A percentile compares a stretch with the other conserved stretches of the same genome.
Evolutionary conservation across 2,113 vertebrate species (phyloP).

Genomic region (Balaenoptera acutorostrata): DNA sequence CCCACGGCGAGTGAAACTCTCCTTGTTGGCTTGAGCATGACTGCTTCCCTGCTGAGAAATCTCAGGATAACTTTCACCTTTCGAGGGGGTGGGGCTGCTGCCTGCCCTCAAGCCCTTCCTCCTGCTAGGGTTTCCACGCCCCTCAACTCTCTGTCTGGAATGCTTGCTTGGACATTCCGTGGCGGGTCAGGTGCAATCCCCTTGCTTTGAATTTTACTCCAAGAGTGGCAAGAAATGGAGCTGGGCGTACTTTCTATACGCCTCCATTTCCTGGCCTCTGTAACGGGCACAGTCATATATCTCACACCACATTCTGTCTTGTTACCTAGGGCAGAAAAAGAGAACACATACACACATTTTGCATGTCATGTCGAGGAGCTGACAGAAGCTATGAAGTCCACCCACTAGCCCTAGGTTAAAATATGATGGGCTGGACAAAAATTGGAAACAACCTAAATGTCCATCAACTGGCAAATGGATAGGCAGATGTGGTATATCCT

Average conservation of each 20-base stretch:
- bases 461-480: neutral
- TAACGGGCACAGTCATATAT: rapidly evolving
- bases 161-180: neutral
- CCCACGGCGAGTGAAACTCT: neutral
- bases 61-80: neutral
- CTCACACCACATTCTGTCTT: neutral
- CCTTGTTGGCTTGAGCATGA: rapidly evolving
- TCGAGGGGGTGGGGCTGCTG: neutral
- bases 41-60: neutral
- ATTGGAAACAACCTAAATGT: neutral
- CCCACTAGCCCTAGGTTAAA: neutral
- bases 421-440: neutral
- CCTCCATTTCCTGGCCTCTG: neutral
- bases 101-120: neutral
- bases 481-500: neutral
- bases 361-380: neutral
- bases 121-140: neutral
- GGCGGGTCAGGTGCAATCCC: neutral
- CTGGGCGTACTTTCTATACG: neutral
- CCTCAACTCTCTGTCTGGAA: neutral
- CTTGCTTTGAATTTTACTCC: neutral
- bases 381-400: neutral
- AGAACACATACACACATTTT: neutral
- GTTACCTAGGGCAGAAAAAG: neutral
- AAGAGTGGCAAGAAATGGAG: neutral